Evolutionary conservation across 2,113 vertebrate species (phyloP), one percentile per base, ranked within the genome.

Genomic region (Uropsilus gracilis): DNA sequence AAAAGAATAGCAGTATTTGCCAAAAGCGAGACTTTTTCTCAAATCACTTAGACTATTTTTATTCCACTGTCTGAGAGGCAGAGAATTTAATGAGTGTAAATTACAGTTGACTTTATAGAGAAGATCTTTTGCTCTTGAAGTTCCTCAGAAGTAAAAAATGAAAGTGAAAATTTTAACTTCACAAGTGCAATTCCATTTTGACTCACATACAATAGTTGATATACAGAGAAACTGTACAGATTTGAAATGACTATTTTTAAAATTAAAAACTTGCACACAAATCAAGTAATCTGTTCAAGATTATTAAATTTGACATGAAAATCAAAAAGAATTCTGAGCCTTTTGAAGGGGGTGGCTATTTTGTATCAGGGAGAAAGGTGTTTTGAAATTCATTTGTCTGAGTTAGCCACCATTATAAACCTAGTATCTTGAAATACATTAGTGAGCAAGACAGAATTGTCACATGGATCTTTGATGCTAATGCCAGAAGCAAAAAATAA

Each of bases 71-170:
- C 53, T 91, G 68, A 96, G 92, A 90, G 90, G 20, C 66, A 95
- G 50, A 85, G 85, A 86, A 83, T 91, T 92, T 95, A 96, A 90
- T 83, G 89, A 76, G 42, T 89, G 12, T 84, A 89, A 95, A 89
- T 97, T 92, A 71, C 5, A 12, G 68, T 66, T 5, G 22, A 59
- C 26, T 66, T 95, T 73, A 37, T 88, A 95, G 48, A 90, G 71
- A 91, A 87, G 37, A 88, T 34, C 26, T 84, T 90, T 81, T 75
- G n/a, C 85, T 94, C n/a, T 90, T 86, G 63, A 77, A 92, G 64
- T 96, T 94, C 84, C 73, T 93, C n/a, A 85, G 68, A 94, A 75
- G 22, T 82, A 73, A 95, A 96, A 96, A 95, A 78, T 89, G 81
- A 93, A 76, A n/a, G 71, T 53, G 42, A 97, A 86, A 42, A 46